Percentiles rank a stretch among this genome's conserved stretches.
Evolutionary conservation across 2,113 vertebrate genomes (phyloP).

Genomic region (Lepus europaeus): DNA sequence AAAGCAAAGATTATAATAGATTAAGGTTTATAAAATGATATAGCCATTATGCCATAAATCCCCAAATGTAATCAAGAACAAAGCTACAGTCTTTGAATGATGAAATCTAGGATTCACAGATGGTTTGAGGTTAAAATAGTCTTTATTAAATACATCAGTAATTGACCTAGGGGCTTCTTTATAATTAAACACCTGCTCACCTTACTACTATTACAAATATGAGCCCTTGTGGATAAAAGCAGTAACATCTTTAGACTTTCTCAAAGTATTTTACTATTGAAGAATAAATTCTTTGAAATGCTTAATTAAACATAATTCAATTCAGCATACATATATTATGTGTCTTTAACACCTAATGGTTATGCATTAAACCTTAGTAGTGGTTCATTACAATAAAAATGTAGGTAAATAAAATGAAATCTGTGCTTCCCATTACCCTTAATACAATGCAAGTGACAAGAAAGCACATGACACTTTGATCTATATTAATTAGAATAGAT

Average conservation of each 20-base stretch:
- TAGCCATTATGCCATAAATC: neutral
- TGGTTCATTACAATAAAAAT: neutral
- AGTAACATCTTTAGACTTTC: slow-evolving; percentile 4
- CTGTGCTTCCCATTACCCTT: neutral
- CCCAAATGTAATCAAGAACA: slow-evolving; percentile 60
- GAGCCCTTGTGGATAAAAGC: slow-evolving; percentile 22
- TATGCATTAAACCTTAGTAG: no score
- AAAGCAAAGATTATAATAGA: neutral
- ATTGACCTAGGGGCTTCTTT: slow-evolving; percentile 67
- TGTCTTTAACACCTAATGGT: neutral
- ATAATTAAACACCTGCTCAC: slow-evolving; percentile 78
- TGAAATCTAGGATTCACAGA: slow-evolving; percentile 65
- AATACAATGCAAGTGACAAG: neutral
- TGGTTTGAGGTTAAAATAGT: slow-evolving; percentile 66
- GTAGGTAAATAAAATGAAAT: neutral
- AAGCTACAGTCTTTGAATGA: slow-evolving; percentile 44
- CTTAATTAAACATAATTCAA: slow-evolving; percentile 36
- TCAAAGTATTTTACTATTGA: slow-evolving; percentile 36
- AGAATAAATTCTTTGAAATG: slow-evolving; percentile 41
- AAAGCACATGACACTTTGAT: neutral
- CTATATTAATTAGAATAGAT: neutral
- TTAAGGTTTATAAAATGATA: neutral
- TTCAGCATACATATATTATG: neutral
- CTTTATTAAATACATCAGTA: slow-evolving; percentile 66
- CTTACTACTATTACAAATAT: slow-evolving; percentile 46